These are phyloP conservation scores for Lapara coniferarum DNA, from an alignment of 2,888 invertebrate species.

Conservation along the genomic window DNA sequence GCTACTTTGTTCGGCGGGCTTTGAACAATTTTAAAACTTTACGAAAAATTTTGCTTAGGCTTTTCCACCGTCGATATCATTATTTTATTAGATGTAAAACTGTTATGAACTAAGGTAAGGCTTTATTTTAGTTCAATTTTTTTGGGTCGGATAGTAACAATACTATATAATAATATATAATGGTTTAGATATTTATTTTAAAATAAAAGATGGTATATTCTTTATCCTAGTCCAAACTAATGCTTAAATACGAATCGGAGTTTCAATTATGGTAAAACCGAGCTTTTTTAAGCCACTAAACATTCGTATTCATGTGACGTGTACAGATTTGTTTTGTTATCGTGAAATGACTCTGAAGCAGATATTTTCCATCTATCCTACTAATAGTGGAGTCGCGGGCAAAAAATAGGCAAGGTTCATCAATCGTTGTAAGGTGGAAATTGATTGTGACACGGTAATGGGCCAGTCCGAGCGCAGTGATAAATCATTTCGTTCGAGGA, in stretches of 20 bases:
- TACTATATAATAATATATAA: no score
- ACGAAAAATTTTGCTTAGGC: no score
- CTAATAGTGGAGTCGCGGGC: slow-evolving; percentile 4
- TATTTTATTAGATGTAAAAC: no score
- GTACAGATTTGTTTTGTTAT: slow-evolving; percentile 35
- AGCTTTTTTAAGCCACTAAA: slow-evolving; percentile 44
- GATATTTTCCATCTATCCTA: slow-evolving; percentile 6
- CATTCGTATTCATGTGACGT: slow-evolving; percentile 42
- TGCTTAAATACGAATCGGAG: background rate
- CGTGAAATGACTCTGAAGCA: slow-evolving; percentile 8
- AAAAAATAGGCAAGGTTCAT: slow-evolving; percentile 61
- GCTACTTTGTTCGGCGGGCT: no score
- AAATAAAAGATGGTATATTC: no score
- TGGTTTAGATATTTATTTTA: no score
- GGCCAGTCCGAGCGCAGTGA: slow-evolving; percentile 50
- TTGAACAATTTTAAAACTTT: no score
- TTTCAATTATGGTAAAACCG: slow-evolving; percentile 19
- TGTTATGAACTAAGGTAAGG: no score
- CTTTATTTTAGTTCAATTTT: no score
- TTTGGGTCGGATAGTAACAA: no score
- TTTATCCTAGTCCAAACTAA: no score
- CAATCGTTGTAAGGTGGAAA: slow-evolving; percentile 60
- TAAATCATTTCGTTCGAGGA: slow-evolving; percentile 59
- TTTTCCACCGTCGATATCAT: no score
- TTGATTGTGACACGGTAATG: slow-evolving; percentile 77